Evolutionary conservation across 2,797 vertebrate species (phyloP).

Genomic region (Eurystomus glaucurus): DNA sequence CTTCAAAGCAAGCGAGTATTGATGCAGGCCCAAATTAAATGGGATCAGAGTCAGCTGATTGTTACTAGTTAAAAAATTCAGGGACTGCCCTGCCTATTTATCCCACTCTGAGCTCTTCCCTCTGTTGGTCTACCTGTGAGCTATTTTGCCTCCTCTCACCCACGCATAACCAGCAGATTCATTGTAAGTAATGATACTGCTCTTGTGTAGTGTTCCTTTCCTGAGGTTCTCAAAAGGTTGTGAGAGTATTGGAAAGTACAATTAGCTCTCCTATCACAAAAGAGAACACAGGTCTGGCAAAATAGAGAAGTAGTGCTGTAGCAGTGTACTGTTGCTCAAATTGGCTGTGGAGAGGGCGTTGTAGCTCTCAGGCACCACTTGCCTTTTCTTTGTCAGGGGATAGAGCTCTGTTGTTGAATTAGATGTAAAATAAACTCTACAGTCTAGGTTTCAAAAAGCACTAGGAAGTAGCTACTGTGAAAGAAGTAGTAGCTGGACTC

Average conservation of each 20-base stretch:
- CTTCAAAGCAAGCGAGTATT: neutral
- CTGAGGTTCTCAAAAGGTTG: neutral
- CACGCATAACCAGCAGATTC: neutral
- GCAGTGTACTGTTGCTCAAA: neutral
- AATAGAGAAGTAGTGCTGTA: neutral
- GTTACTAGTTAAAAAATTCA: neutral
- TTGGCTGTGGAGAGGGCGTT: rapidly evolving
- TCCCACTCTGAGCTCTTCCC: neutral
- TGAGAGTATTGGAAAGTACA: neutral
- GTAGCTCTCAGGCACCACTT: neutral
- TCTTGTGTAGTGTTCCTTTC: neutral
- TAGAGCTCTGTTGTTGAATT: neutral
- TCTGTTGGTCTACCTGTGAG: neutral
- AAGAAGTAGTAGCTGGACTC: neutral
- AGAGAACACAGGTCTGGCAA: neutral
- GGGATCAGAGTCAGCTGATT: neutral
- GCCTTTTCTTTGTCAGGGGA: too few species aligned
- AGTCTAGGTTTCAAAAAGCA: neutral
- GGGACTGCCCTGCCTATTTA: neutral
- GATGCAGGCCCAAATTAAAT: neutral
- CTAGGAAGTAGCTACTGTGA: neutral
- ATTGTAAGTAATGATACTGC: neutral
- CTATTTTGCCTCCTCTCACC: neutral
- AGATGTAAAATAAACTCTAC: neutral
- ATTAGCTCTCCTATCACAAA: neutral